Base-by-base conservation (phyloP, 2,113 vertebrate genomes). In the Heteronetta atricapilla region DNA sequence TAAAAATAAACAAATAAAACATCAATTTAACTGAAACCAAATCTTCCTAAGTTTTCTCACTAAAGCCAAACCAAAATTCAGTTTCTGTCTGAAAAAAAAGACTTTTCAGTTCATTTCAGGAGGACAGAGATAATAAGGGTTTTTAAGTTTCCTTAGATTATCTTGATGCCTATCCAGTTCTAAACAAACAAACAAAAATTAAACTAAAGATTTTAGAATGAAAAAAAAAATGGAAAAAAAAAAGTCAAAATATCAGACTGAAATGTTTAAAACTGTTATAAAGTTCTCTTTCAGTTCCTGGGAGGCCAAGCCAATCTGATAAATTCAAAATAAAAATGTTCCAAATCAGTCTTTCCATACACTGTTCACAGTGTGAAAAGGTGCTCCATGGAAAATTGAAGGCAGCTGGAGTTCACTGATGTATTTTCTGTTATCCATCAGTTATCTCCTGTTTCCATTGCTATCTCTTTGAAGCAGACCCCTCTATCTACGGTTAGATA, bases 381-480 rank as follows among this genome's bases (percentile, higher is more conserved):
- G 46, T 22, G 28, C 6, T 82, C 8, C 44, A 7, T 34, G 68
- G 64, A 90, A 93, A 83, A 88, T 67, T 8, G 46, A 73, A 75
- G 68, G 86, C 90, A 74, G 46, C 46, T 83, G 76, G 50, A 88
- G 25, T 83, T 88, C n/a, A 52, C 5, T 83, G 64, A 18, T 77
- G 36, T 6, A 0, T 78, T 93, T 94, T 93, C 36, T 76, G 48
- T 94, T 85, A 48, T n/a, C 40, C n/a, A 29, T 44, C 62, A 34
- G 56, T 73, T 76, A 80, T 82, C 75, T 84, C 2, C 1, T 77
- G 19, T 50, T 85, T 50, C 72, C 29, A n/a, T 17, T 91, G 40
- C 73, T 85, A 66, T 69, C n/a, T 60, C 72, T 91, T 82, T 82
- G 73, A 92, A 78, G 60, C 46, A 88, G 60, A 92, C 66, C n/a